These are phyloP conservation scores for Engraulis encrasicolus DNA, from an alignment of 2,113 vertebrate genomes.

Conservation along the genomic window DNA sequence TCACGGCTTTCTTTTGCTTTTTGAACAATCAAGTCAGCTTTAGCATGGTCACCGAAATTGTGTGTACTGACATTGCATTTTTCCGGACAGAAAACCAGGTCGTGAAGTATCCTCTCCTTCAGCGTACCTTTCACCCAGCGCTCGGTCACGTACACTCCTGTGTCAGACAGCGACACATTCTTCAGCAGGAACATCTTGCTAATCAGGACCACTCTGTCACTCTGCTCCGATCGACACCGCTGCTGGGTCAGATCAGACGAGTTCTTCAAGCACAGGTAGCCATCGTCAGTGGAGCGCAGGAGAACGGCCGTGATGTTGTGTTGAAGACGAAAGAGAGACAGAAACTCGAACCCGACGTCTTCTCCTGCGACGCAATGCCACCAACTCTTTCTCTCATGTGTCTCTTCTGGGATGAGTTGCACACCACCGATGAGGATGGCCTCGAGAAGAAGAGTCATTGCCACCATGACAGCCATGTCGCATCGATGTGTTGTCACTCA, in stretches of 20 bases:
- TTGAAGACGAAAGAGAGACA: not conserved
- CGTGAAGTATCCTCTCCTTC: not conserved
- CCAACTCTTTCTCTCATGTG: too few species aligned
- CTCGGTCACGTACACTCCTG: not conserved
- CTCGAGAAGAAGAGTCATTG: too few species aligned
- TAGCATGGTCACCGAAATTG: too few species aligned
- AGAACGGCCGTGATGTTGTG: not conserved
- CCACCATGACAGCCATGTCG: too few species aligned
- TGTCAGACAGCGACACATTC: not conserved
- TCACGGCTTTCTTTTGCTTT: not conserved
- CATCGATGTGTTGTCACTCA: too few species aligned
- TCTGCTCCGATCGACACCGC: not conserved
- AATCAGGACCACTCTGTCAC: not conserved
- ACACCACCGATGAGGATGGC: too few species aligned
- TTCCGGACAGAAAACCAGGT: not conserved
- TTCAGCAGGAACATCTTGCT: not conserved
- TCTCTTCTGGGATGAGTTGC: too few species aligned
- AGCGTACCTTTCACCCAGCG: not conserved
- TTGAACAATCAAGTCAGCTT: too few species aligned
- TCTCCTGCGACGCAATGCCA: too few species aligned
- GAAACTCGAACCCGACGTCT: too few species aligned
- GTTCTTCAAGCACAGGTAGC: not conserved
- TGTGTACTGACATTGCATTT: too few species aligned
- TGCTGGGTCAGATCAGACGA: not conserved
- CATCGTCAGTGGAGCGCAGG: not conserved